phyloP scores from a whole-genome alignment of 2,888 invertebrate species.

The Zonitis immaculata region DNA sequence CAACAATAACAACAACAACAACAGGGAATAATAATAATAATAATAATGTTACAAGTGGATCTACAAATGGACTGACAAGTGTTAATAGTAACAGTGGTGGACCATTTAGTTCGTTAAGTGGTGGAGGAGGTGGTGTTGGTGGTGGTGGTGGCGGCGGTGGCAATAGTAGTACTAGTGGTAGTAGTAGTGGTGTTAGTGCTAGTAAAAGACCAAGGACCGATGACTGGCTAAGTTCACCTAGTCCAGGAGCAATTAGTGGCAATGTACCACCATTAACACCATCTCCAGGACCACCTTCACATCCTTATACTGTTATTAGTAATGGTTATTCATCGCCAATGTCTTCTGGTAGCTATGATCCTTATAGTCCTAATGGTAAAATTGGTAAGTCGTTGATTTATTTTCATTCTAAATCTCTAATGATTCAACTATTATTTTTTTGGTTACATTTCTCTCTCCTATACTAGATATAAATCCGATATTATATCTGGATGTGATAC shows the following conservation, averaged over 20 bases:
- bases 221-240: conserved; percentile 62
- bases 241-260: conserved; percentile 55
- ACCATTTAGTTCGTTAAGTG: conserved; percentile 26
- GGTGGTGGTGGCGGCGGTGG: conserved; percentile 41
- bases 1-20: conserved; percentile 43
- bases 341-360: conserved; percentile 84
- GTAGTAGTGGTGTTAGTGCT: conserved; percentile 19
- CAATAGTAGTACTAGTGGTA: conserved; percentile 46
- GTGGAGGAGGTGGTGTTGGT: conserved; percentile 30
- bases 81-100: conserved; percentile 26
- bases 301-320: conserved; percentile 54
- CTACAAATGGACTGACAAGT: conserved; percentile 33
- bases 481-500: neutral
- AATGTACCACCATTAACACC: conserved; percentile 60
- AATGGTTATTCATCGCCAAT: conserved; percentile 83
- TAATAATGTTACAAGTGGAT: conserved; percentile 30
- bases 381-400: conserved; percentile 62
- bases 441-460: neutral
- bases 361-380: conserved; percentile 86
- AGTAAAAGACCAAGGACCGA: conserved; percentile 56
- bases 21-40: conserved; percentile 18
- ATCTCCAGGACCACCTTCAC: conserved; percentile 56
- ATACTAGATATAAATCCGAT: too few relatives aligned
- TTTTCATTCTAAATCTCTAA: neutral
- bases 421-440: neutral